Evolutionary conservation across 2,888 invertebrate genomes (phyloP).

Genomic region (Choreutis nemorana): DNA sequence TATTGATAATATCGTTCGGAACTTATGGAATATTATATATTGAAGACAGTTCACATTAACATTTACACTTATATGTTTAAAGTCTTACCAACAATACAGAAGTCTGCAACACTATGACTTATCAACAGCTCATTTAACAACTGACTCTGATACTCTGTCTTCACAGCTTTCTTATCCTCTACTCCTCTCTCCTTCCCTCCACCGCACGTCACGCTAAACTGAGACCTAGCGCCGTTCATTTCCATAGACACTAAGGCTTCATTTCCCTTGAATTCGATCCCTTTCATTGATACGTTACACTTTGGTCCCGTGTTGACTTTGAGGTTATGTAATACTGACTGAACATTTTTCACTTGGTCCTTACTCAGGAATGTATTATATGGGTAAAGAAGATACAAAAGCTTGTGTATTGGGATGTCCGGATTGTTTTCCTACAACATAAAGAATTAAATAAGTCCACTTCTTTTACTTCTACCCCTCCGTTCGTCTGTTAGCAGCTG

Average conservation of each 20-base stretch:
- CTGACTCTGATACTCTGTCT: conserved; percentile 81
- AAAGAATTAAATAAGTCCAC: conserved; percentile 1
- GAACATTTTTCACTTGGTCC: conserved; percentile 78
- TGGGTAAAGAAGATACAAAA: conserved; percentile 84
- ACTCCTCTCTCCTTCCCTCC: conserved; percentile 22
- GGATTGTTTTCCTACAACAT: conserved; percentile 74
- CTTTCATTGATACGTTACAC: conserved; percentile 24
- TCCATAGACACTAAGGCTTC: conserved; percentile 46
- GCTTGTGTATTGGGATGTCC: conserved; percentile 69
- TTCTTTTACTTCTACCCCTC: too few relatives aligned
- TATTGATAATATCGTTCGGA: too few relatives aligned
- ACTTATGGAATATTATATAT: too few relatives aligned
- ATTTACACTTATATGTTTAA: background rate
- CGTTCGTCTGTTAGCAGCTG: too few relatives aligned
- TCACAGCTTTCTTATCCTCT: conserved; percentile 50
- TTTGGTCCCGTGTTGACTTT: conserved; percentile 38
- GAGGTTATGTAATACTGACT: conserved; percentile 73
- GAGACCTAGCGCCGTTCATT: conserved; percentile 38
- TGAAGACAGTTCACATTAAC: background rate
- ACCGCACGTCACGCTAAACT: conserved; percentile 47
- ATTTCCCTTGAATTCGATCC: conserved; percentile 30
- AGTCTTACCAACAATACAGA: conserved; percentile 78
- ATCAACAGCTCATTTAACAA: conserved; percentile 80
- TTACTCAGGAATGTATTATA: conserved; percentile 79
- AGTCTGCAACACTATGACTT: conserved; percentile 81